A percentile compares a stretch with the other conserved stretches of the same genome.
Evolutionary conservation across 2,797 vertebrate species (phyloP).

Genomic region (Gymnothorax reevesii): DNA sequence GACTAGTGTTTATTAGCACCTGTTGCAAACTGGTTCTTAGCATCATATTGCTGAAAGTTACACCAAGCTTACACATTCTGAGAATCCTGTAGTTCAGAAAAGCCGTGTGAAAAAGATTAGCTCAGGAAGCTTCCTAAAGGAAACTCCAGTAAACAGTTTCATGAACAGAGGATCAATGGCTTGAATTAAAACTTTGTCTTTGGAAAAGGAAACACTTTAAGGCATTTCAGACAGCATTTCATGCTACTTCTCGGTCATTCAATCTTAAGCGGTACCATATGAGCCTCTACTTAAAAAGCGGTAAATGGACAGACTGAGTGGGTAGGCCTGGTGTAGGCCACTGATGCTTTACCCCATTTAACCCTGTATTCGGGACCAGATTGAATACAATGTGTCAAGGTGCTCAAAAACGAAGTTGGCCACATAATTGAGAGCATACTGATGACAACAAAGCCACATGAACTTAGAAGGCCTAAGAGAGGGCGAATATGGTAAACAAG

Average conservation of each 20-base stretch:
- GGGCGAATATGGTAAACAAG: not conserved
- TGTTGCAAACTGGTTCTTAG: not conserved
- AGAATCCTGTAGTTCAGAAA: not conserved
- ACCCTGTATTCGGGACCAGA: not conserved
- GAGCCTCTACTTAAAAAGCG: not conserved
- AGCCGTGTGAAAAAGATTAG: not conserved
- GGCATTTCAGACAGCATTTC: not conserved
- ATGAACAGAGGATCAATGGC: not conserved
- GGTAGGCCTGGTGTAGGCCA: not conserved
- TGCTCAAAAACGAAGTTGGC: not conserved
- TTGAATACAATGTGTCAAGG: not conserved
- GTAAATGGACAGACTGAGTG: not conserved
- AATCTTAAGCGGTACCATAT: not conserved
- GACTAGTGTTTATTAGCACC: not conserved
- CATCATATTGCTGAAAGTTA: constrained; percentile 5
- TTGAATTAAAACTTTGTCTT: not conserved
- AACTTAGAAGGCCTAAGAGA: not conserved
- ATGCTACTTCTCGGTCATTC: not conserved
- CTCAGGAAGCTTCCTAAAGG: not conserved
- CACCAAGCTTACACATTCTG: constrained; percentile 12
- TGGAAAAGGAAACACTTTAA: not conserved
- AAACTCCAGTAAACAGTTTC: not conserved
- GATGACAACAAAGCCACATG: not conserved
- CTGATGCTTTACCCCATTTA: no score
- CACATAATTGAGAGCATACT: not conserved